Conservation (phyloP, 2,797 vertebrate species). For the Eulemur coronatus region DNA sequence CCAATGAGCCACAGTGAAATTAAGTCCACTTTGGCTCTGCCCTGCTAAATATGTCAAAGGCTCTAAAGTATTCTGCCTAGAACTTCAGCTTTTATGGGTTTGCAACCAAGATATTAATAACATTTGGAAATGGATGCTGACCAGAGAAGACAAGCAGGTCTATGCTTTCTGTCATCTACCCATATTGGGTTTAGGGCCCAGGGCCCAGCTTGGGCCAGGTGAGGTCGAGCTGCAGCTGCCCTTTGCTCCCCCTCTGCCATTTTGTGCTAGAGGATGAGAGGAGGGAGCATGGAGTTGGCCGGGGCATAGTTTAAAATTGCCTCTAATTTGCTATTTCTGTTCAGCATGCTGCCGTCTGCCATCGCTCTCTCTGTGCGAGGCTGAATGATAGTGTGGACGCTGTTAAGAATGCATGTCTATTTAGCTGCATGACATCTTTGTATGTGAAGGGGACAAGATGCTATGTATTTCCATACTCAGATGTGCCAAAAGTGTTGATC, state of each 20-base stretch:
- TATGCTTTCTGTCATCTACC: slow-evolving; percentile 28
- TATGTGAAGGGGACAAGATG: background rate
- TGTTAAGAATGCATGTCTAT: background rate
- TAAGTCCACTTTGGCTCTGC: slow-evolving; percentile 6
- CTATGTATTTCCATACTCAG: background rate
- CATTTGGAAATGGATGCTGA: slow-evolving; percentile 36
- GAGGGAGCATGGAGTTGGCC: background rate
- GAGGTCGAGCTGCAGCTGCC: background rate
- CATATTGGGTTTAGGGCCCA: background rate
- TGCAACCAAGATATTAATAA: slow-evolving; percentile 20
- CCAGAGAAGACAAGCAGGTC: slow-evolving; percentile 26
- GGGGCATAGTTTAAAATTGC: background rate
- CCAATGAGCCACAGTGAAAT: background rate
- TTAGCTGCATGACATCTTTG: background rate
- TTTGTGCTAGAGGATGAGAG: background rate
- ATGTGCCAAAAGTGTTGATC: background rate
- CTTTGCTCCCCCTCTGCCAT: background rate
- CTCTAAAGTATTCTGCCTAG: background rate
- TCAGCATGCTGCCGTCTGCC: background rate
- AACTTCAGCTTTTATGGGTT: slow-evolving; percentile 40
- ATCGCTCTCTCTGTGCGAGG: background rate
- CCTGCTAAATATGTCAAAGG: slow-evolving; percentile 21
- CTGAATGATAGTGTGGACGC: background rate
- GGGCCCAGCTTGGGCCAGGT: background rate
- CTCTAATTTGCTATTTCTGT: background rate